Base-by-base conservation (phyloP, 2,888 invertebrate genomes). In the Eupeodes luniger region DNA sequence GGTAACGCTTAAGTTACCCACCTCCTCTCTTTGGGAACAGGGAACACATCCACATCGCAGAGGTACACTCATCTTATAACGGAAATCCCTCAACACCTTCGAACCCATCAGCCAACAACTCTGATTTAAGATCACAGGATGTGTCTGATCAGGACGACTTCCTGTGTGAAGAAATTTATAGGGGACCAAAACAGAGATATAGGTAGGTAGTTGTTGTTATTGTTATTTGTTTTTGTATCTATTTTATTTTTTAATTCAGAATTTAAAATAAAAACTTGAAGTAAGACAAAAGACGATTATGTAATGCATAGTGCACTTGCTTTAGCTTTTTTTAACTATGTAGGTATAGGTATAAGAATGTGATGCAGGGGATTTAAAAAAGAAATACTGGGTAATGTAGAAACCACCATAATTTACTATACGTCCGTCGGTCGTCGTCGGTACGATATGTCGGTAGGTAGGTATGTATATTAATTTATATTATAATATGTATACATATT, bases 111-210 rank as follows among this genome's bases (percentile, higher is more conserved):
- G 19, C 9, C 16, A 36, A n/a, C 49, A 57, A 77, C 47, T 61
- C 47, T 61, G 69, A 51, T 66, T 66, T 57, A 47, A 81, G 72
- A 83, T 83, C 77, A 34, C 78, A 83, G 82, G 82, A 82, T 82
- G 77, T 70, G 82, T 51, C 40, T 76, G 82, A 82, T 82, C 82
- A 72, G 72, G 59, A 72, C 72, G 11, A 82, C 64, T 76, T 82
- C 82, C 82, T 67, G 81, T 61, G 40, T 55, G 59, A 57, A 34
- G 44, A 59, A 47, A 72, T 70, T 69, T 69, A 53, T 53, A 40
- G 36, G 53, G 67, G 36, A 53, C 34, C 51, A 16, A 5, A 27
- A 27, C 27, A 27, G 27, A 27, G 27, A 27, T 9, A 40, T 40
- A 40, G 36, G 36, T 36, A 7, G 19, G 57, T 27, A 27, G 57